A percentile compares a stretch with the other conserved stretches of the same genome.
phyloP scores from a whole-genome alignment of 2,888 invertebrate species.

The Dichetophora obliterata region DNA sequence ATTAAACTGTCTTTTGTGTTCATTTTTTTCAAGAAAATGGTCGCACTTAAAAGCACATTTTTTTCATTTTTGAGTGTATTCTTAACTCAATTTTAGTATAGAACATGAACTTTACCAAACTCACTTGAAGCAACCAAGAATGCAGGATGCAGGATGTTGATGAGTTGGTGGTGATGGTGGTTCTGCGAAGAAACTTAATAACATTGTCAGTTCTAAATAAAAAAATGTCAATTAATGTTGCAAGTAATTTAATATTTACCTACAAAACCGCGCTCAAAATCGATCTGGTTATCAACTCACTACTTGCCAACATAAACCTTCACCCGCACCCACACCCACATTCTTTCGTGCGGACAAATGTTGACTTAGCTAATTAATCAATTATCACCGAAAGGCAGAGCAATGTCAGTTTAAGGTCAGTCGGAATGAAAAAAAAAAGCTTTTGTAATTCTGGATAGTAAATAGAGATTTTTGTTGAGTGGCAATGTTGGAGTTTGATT shows the following conservation, averaged over 20 bases:
- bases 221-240: background rate
- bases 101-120: background rate
- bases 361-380: background rate
- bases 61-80: constrained; percentile 5
- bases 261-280: background rate
- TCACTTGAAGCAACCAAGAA: background rate
- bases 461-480: no score
- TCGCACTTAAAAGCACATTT: constrained; percentile 15
- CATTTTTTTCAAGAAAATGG: background rate
- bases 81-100: constrained; percentile 15
- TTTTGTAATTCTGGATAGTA: no score
- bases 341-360: background rate
- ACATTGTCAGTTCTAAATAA: background rate
- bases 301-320: background rate
- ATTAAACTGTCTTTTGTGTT: constrained; percentile 15
- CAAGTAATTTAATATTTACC: background rate
- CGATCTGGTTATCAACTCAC: no score
- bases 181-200: background rate
- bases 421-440: no score
- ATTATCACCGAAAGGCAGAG: background rate
- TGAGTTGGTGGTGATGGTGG: background rate
- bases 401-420: no score
- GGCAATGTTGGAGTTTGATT: no score
- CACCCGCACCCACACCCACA: background rate
- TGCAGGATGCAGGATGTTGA: background rate